phyloP scores from a whole-genome alignment of 2,113 vertebrate species.

The Alexandromys fortis region DNA sequence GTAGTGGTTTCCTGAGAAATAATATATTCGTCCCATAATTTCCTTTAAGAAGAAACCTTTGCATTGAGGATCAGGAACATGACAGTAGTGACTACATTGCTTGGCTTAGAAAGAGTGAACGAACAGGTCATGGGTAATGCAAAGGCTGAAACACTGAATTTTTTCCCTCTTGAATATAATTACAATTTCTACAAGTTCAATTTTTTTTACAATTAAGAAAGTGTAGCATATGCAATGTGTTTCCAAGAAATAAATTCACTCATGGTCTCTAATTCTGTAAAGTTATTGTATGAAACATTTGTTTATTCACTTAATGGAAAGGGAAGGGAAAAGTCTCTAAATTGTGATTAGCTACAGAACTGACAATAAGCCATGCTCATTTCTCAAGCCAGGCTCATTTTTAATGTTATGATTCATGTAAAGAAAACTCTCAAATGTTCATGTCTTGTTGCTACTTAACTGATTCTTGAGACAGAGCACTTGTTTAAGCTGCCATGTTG shows the following conservation, averaged over 20 bases:
- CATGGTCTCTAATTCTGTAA: background rate
- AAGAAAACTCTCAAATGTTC: background rate
- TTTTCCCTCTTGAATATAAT: background rate
- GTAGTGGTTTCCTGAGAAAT: background rate
- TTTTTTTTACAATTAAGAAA: background rate
- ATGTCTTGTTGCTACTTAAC: background rate
- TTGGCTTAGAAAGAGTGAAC: background rate
- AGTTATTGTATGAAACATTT: background rate
- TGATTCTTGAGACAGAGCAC: background rate
- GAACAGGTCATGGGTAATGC: too few relatives aligned
- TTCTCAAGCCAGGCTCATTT: background rate
- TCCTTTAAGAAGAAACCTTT: background rate
- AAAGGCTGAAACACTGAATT: background rate
- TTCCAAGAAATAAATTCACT: background rate
- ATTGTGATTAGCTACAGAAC: background rate
- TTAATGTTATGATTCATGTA: background rate
- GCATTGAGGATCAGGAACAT: background rate
- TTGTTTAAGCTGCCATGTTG: background rate
- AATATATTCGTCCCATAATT: background rate
- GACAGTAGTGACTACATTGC: background rate
- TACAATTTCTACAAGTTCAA: background rate
- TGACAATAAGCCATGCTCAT: background rate
- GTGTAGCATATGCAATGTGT: background rate
- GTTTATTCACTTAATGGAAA: background rate
- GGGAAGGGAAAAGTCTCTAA: background rate